These are phyloP conservation scores for Cephus pygmeus DNA, from an alignment of 2,888 invertebrate genomes.

Conservation along the genomic window DNA sequence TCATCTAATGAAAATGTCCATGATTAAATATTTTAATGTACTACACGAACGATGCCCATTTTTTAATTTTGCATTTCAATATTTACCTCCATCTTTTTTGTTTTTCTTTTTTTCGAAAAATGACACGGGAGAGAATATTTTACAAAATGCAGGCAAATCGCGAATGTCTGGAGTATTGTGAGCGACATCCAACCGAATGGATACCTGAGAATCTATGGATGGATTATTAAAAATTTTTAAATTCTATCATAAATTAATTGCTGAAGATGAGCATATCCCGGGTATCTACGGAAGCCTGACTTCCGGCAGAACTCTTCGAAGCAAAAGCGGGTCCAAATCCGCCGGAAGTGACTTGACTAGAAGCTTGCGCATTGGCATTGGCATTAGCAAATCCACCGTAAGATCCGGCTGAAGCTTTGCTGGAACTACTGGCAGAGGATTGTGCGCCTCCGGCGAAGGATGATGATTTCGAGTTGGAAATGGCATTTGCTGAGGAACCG, in stretches of 20 bases:
- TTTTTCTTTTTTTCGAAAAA: not conserved
- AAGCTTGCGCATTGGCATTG: constrained; percentile 32
- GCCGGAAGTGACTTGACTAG: constrained; percentile 27
- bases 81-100: not conserved
- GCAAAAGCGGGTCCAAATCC: constrained; percentile 24
- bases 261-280: constrained; percentile 46
- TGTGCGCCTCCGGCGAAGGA: constrained; percentile 29
- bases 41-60: not conserved
- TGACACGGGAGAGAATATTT: not conserved
- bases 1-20: not conserved
- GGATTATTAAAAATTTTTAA: not conserved
- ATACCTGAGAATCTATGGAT: not conserved
- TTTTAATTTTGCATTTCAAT: not conserved
- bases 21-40: not conserved
- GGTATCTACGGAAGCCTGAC: constrained; percentile 40
- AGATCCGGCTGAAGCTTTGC: constrained; percentile 35
- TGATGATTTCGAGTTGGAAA: not conserved
- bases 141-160: not conserved
- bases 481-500: constrained; percentile 20
- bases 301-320: constrained; percentile 42
- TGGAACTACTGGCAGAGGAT: constrained; percentile 31
- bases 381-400: constrained; percentile 37
- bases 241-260: constrained; percentile 20
- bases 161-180: not conserved
- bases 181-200: not conserved